phyloP scores from a whole-genome alignment of 2,797 vertebrate species.

The Propithecus deckenii region DNA sequence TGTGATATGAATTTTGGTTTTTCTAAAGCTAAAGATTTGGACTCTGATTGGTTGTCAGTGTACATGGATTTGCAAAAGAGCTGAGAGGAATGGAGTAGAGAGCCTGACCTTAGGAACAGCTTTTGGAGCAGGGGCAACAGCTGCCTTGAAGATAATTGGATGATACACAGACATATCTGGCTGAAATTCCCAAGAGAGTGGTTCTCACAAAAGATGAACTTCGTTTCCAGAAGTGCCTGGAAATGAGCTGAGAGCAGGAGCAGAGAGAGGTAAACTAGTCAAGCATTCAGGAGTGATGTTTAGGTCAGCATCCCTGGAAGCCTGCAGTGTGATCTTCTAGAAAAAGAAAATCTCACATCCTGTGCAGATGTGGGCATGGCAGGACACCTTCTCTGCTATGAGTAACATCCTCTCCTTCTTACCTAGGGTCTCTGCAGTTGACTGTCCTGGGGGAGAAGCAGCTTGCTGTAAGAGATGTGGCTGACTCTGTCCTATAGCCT shows the following conservation, averaged over 20 bases:
- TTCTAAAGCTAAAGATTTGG: neutral
- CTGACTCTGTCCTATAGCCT: accelerated
- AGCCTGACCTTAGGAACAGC: neutral
- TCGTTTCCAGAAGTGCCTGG: neutral
- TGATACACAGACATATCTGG: no score
- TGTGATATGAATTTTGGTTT: neutral
- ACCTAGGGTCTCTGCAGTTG: neutral
- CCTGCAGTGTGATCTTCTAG: neutral
- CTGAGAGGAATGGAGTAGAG: neutral
- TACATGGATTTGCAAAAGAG: neutral
- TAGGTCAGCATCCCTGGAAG: neutral
- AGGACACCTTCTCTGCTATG: neutral
- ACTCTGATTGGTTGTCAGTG: neutral
- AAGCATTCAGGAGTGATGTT: accelerated
- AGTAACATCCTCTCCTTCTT: neutral
- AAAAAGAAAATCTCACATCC: neutral
- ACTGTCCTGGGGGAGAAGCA: no score
- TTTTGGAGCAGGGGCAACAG: neutral
- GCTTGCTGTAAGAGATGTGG: neutral
- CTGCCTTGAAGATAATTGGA: no score
- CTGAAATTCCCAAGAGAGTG: neutral
- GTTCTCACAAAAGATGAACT: neutral
- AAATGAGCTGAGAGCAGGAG: neutral
- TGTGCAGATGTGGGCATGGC: neutral
- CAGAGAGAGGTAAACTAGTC: accelerated